Evolutionary conservation across 1,140 invertebrate species (phyloP).

Genomic region (Augochlora pura): DNA sequence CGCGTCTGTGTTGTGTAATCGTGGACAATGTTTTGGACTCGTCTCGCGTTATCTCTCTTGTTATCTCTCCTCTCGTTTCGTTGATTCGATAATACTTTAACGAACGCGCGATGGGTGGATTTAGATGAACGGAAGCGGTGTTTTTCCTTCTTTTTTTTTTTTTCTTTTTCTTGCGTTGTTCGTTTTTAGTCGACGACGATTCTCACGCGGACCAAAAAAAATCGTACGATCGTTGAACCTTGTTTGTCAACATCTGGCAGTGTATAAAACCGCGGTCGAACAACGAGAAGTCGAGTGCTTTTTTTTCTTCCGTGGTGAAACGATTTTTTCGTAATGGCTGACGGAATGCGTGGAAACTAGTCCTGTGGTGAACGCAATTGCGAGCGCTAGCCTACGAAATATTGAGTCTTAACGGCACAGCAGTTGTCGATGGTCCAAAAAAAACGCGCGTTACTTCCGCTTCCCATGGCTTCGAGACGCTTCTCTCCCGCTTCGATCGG

Average conservation of each 20-base stretch:
- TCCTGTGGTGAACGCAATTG: not conserved
- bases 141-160: no score
- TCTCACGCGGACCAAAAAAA: not conserved
- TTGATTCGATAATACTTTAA: not conserved
- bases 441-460: not conserved
- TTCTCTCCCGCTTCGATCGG: not conserved
- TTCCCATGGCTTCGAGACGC: not conserved
- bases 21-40: not conserved
- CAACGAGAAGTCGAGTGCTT: not conserved
- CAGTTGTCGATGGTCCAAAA: not conserved
- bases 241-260: not conserved
- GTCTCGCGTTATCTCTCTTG: not conserved
- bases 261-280: not conserved
- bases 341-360: not conserved
- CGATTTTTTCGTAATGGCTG: not conserved
- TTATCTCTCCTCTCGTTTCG: not conserved
- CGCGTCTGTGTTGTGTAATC: not conserved
- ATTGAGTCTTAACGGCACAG: not conserved
- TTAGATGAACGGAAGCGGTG: not conserved
- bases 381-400: constrained; percentile 1
- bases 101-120: constrained; percentile 1
- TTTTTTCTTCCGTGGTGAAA: no score
- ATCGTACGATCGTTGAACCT: no score
- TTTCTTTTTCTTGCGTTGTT: no score
- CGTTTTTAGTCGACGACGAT: not conserved